Evolutionary conservation across 2,797 vertebrate species (phyloP).

Genomic region (Salmo trutta): DNA sequence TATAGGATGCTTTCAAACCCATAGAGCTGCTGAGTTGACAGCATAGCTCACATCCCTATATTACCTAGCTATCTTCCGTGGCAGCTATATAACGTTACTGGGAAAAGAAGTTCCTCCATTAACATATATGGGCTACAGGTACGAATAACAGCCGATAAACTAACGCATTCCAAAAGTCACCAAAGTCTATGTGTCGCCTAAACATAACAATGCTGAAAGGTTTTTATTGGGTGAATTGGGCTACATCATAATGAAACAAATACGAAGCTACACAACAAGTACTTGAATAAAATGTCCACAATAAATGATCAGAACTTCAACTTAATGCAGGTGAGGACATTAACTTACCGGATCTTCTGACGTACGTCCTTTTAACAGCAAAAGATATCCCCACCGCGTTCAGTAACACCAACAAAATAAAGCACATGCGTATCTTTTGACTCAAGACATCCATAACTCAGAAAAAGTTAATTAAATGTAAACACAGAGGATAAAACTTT

Average conservation of each 20-base stretch:
- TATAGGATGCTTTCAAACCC: background rate
- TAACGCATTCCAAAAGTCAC: background rate
- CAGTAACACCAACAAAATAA: constrained; percentile 13
- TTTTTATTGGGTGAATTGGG: too few relatives aligned
- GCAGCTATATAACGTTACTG: background rate
- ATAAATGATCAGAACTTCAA: too few relatives aligned
- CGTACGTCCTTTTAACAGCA: constrained; percentile 18
- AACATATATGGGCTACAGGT: too few relatives aligned
- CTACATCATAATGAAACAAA: too few relatives aligned
- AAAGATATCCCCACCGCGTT: background rate
- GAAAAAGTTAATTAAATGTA: background rate
- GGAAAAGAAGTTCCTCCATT: too few relatives aligned
- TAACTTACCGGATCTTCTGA: constrained; percentile 9
- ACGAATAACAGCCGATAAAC: too few relatives aligned
- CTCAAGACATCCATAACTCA: constrained; percentile 60
- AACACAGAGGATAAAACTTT: background rate
- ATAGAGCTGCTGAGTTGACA: background rate
- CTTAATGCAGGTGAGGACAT: background rate
- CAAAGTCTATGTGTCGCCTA: background rate
- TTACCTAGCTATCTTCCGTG: background rate
- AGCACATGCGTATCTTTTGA: constrained; percentile 1
- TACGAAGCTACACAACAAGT: too few relatives aligned
- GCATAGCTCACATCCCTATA: background rate
- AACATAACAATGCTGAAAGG: background rate
- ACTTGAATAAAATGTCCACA: too few relatives aligned